phyloP scores from a whole-genome alignment of 2,888 invertebrate species.

The Blomia tropicalis region DNA sequence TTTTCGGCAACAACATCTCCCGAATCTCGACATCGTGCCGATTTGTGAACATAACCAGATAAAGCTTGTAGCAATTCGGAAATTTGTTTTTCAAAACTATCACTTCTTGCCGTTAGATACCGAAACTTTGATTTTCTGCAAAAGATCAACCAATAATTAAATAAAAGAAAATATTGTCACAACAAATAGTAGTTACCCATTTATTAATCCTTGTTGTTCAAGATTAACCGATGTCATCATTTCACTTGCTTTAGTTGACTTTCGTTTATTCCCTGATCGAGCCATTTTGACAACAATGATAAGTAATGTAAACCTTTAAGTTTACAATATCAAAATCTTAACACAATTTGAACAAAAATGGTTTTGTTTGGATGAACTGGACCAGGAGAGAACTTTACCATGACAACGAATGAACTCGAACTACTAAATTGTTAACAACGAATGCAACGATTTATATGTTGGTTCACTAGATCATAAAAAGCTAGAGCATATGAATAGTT shows the following conservation, averaged over 20 bases:
- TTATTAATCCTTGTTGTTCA: neutral
- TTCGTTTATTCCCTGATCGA: neutral
- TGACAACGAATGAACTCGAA: too few relatives aligned
- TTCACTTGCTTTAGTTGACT: neutral
- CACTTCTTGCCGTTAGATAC: neutral
- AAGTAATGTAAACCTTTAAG: too few relatives aligned
- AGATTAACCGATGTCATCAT: neutral
- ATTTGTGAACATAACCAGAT: neutral
- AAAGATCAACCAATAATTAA: neutral
- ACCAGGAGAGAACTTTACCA: too few relatives aligned
- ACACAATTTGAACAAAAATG: too few relatives aligned
- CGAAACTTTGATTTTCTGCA: conserved; percentile 10
- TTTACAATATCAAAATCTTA: too few relatives aligned
- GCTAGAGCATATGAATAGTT: too few relatives aligned
- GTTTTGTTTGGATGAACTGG: too few relatives aligned
- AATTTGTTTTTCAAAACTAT: conserved; percentile 5
- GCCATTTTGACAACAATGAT: too few relatives aligned
- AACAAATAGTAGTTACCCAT: neutral
- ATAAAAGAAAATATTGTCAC: neutral
- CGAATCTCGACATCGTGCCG: neutral
- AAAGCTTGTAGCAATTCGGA: neutral
- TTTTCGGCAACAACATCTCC: conserved; percentile 5
- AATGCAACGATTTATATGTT: too few relatives aligned
- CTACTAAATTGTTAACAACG: too few relatives aligned
- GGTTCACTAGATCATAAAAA: too few relatives aligned